A percentile compares a stretch with the other conserved stretches of the same genome.
phyloP scores from a whole-genome alignment of 2,888 invertebrate genomes.

The Melitaea athalia region DNA sequence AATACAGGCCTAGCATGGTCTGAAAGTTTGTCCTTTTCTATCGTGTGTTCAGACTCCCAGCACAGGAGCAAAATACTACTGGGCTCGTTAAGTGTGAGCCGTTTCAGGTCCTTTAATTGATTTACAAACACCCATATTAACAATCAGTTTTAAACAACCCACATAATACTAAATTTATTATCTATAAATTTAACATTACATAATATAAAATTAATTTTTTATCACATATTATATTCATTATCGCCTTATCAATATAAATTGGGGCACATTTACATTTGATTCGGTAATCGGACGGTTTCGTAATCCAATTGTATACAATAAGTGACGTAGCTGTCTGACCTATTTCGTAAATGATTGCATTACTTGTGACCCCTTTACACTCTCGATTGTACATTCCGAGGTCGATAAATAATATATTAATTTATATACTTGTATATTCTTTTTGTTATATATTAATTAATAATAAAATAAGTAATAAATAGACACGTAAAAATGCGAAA shows the following conservation, averaged over 20 bases:
- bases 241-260: conserved; percentile 29
- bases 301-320: conserved; percentile 35
- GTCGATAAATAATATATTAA: not conserved
- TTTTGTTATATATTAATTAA: too few species aligned
- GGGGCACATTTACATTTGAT: conserved; percentile 30
- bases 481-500: too few species aligned
- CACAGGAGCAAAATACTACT: too few species aligned
- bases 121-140: too few species aligned
- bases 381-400: not conserved
- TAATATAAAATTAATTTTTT: conserved; percentile 13
- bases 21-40: too few species aligned
- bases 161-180: not conserved
- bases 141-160: too few species aligned
- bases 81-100: too few species aligned
- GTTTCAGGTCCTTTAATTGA: too few species aligned
- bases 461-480: too few species aligned
- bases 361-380: not conserved
- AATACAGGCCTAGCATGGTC: too few species aligned
- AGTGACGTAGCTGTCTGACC: conserved; percentile 23
- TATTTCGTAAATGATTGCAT: conserved; percentile 24
- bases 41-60: too few species aligned
- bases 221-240: conserved; percentile 21
- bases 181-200: not conserved
- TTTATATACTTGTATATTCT: not conserved
- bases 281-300: conserved; percentile 33